Conservation (phyloP, 1,140 invertebrate species). For the Heliothis subflexa region DNA sequence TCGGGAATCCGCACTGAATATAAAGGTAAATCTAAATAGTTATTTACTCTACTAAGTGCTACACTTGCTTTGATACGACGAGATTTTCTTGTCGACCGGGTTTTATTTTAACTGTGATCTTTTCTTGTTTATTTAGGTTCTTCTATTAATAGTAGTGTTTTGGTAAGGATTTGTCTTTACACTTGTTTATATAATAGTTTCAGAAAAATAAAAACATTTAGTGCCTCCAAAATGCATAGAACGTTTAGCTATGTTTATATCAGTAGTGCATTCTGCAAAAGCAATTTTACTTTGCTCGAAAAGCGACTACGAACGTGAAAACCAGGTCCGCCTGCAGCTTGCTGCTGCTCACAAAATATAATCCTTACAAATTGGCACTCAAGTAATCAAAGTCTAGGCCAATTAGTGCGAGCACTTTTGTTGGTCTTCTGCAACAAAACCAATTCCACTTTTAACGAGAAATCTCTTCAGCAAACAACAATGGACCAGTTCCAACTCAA, state of each 20-base stretch:
- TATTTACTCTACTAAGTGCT: slow-evolving; percentile 1
- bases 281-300: neutral
- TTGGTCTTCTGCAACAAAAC: slow-evolving; percentile 11
- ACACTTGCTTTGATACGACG: neutral
- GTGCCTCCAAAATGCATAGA: no score
- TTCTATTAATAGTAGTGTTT: no score
- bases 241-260: no score
- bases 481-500: slow-evolving; percentile 32
- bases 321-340: neutral
- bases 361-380: slow-evolving; percentile 32
- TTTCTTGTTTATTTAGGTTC: neutral
- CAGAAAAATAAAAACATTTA: no score
- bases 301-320: neutral
- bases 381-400: slow-evolving; percentile 22
- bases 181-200: no score
- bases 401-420: slow-evolving; percentile 29
- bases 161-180: neutral
- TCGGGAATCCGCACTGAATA: neutral
- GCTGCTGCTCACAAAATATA: neutral
- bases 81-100: neutral
- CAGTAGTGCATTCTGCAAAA: no score
- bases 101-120: no score
- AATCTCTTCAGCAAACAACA: slow-evolving; percentile 30
- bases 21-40: slow-evolving; percentile 1
- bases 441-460: slow-evolving; percentile 32